These are phyloP conservation scores for Caenorhabditis zanzibari DNA, from an alignment of 2,888 invertebrate genomes.

Conservation along the genomic window DNA sequence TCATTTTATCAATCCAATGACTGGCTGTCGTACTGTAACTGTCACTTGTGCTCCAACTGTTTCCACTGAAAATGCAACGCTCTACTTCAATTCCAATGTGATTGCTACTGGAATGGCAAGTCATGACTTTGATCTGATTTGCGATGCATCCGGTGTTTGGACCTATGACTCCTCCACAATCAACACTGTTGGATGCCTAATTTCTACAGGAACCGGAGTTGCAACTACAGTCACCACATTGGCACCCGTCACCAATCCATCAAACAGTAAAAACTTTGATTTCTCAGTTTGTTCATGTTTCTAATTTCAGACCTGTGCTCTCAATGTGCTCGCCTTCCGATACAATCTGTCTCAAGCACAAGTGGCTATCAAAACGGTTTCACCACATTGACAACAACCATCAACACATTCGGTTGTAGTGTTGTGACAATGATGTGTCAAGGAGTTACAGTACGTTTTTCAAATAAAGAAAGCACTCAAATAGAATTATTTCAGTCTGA, in stretches of 20 bases:
- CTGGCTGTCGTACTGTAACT: conserved; percentile 41
- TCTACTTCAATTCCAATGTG: conserved; percentile 39
- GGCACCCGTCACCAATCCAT: conserved; percentile 53
- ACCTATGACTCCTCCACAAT: conserved; percentile 7
- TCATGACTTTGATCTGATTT: conserved; percentile 33
- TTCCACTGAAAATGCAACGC: conserved; percentile 55
- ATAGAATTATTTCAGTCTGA: conserved; percentile 12
- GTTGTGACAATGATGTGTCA: conserved; percentile 42
- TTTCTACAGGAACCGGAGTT: conserved; percentile 43
- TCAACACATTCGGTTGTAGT: conserved; percentile 51
- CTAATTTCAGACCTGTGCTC: conserved; percentile 51
- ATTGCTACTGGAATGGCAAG: conserved; percentile 36
- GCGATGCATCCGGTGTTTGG: conserved; percentile 46
- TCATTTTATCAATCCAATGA: conserved; percentile 50
- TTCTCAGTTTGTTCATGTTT: not conserved
- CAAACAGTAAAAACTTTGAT: conserved; percentile 17
- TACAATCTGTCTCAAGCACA: conserved; percentile 9
- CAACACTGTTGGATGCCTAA: conserved; percentile 50
- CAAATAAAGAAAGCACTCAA: not conserved
- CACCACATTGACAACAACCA: conserved; percentile 36
- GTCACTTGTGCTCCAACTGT: conserved; percentile 57
- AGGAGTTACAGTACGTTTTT: conserved; percentile 25
- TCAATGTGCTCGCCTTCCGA: conserved; percentile 50
- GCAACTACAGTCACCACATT: conserved; percentile 38
- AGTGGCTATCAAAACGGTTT: conserved; percentile 39